A percentile compares a stretch with the other conserved stretches of the same genome.
phyloP scores from a whole-genome alignment of 2,888 invertebrate genomes.

The Hypselothyrea guttata region DNA sequence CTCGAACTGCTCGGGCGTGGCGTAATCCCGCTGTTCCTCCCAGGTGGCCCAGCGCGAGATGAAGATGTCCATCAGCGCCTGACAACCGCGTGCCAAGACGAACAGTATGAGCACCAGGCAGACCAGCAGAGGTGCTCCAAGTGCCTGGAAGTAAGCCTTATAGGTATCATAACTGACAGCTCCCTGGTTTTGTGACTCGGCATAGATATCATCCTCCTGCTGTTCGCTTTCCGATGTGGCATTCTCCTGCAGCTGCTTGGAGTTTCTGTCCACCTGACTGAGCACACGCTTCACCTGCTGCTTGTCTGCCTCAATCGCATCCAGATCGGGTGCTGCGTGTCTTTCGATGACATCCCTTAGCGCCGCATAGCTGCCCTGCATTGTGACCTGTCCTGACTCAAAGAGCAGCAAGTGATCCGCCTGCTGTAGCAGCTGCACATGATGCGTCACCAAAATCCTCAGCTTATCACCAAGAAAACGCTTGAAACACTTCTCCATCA shows the following conservation, averaged over 20 bases:
- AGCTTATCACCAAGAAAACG: constrained; percentile 85
- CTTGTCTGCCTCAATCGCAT: constrained; percentile 65
- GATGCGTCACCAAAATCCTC: constrained; percentile 88
- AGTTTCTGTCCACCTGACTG: constrained; percentile 70
- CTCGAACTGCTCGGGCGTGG: constrained; percentile 34
- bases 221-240: constrained; percentile 3
- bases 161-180: constrained; percentile 85
- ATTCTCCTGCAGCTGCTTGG: constrained; percentile 48
- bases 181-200: constrained; percentile 85
- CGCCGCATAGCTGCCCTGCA: constrained; percentile 78
- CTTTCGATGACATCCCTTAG: constrained; percentile 84
- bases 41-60: constrained; percentile 86
- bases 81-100: constrained; percentile 85
- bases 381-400: constrained; percentile 81
- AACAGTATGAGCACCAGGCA: constrained; percentile 82
- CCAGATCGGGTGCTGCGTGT: constrained; percentile 66
- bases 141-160: constrained; percentile 83
- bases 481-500: constrained; percentile 88
- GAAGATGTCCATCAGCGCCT: constrained; percentile 88
- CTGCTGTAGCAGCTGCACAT: constrained; percentile 85
- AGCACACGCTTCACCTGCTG: constrained; percentile 66
- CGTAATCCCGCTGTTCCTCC: constrained; percentile 68
- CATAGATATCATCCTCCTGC: constrained; percentile 32
- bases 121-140: constrained; percentile 82
- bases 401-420: constrained; percentile 84